These are phyloP conservation scores for Eulemur albifrons DNA, from an alignment of 2,797 vertebrate genomes.

Conservation along the genomic window DNA sequence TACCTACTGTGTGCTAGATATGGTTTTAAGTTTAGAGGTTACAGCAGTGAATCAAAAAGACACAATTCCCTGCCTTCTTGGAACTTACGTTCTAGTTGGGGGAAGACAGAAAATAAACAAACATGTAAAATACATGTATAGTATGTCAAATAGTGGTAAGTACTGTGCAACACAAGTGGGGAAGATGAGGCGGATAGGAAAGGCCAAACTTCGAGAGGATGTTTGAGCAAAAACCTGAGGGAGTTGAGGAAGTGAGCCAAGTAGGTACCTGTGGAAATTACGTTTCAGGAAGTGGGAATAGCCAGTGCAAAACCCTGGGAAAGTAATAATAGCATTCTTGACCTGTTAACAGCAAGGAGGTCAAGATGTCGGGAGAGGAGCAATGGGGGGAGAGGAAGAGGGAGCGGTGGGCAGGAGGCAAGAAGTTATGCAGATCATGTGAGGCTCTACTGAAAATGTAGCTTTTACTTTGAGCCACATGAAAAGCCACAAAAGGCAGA, in stretches of 20 bases:
- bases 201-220: background rate
- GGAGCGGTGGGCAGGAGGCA: background rate
- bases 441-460: background rate
- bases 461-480: background rate
- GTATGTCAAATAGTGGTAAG: background rate
- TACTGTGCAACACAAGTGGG: background rate
- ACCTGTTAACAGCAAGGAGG: background rate
- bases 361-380: background rate
- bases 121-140: background rate
- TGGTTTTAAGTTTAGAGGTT: background rate
- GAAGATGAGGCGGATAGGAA: background rate
- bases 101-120: background rate
- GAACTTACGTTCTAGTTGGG: background rate
- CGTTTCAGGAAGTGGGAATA: background rate
- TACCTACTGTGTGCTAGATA: background rate
- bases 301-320: background rate
- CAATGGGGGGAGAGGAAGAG: background rate
- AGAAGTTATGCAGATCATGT: background rate
- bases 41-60: background rate
- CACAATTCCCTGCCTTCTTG: background rate
- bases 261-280: background rate
- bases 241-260: background rate
- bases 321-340: background rate
- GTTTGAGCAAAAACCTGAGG: background rate
- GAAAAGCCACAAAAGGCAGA: background rate